phyloP scores from a whole-genome alignment of 2,888 invertebrate species.

The Nudaria mundana region DNA sequence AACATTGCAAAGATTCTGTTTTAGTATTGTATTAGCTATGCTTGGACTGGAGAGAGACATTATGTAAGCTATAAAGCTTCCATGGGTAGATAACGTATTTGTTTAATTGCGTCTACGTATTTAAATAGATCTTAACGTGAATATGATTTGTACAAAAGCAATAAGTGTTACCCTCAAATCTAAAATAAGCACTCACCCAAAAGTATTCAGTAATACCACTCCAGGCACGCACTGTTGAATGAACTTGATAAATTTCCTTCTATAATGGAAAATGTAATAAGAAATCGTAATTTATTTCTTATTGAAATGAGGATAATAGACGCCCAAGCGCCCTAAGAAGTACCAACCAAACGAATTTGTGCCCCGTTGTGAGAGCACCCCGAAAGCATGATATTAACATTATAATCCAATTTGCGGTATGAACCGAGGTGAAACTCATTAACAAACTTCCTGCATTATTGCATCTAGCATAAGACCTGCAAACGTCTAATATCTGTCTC shows the following conservation, averaged over 20 bases:
- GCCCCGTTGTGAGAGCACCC: slow-evolving; percentile 55
- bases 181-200: slow-evolving; percentile 27
- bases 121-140: too few relatives aligned
- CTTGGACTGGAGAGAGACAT: too few relatives aligned
- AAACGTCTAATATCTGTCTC: slow-evolving; percentile 42
- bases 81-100: too few relatives aligned
- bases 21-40: too few relatives aligned
- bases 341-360: slow-evolving; percentile 60
- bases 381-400: slow-evolving; percentile 73
- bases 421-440: slow-evolving; percentile 72
- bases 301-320: slow-evolving; percentile 79
- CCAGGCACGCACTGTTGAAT: slow-evolving; percentile 61
- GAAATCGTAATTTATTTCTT: slow-evolving; percentile 80
- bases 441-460: slow-evolving; percentile 71
- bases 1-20: too few relatives aligned
- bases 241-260: slow-evolving; percentile 70
- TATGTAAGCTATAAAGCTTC: too few relatives aligned
- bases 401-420: slow-evolving; percentile 76
- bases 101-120: too few relatives aligned
- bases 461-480: slow-evolving; percentile 65
- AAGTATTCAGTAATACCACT: slow-evolving; percentile 64
- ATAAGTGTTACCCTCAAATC: slow-evolving; percentile 9
- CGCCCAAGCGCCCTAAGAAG: slow-evolving; percentile 63
- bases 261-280: slow-evolving; percentile 78
- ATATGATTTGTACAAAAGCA: slow-evolving; percentile 2